These are phyloP conservation scores for Dryadula phaetusa DNA, from an alignment of 2,888 invertebrate genomes.

Conservation along the genomic window DNA sequence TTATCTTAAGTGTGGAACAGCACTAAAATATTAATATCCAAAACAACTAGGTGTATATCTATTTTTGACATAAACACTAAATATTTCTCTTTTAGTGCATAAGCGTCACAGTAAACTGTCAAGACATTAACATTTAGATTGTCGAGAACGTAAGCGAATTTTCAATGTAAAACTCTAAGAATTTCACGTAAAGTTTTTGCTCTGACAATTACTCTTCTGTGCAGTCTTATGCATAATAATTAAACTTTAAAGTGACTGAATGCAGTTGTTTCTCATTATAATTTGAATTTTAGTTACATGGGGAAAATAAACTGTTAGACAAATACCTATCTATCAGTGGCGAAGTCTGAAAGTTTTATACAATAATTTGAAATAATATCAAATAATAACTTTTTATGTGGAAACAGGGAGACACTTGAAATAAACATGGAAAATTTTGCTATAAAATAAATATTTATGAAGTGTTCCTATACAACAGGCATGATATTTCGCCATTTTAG, in stretches of 20 bases:
- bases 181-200: conserved; percentile 38
- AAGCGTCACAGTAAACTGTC: conserved; percentile 44
- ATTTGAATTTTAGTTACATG: neutral
- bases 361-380: no score
- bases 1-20: no score
- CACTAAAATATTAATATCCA: neutral
- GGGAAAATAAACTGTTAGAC: no score
- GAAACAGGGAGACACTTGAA: no score
- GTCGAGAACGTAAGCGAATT: conserved; percentile 45
- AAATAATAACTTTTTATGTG: no score
- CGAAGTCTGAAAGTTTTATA: no score
- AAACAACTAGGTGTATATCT: neutral
- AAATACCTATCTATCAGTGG: no score
- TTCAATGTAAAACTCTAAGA: conserved; percentile 43
- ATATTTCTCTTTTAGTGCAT: conserved; percentile 53
- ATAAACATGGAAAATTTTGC: no score
- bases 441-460: no score
- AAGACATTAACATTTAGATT: conserved; percentile 50
- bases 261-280: conserved; percentile 18
- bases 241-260: conserved; percentile 28
- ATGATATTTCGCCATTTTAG: no score
- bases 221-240: conserved; percentile 35
- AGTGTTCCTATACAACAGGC: no score
- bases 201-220: conserved; percentile 32
- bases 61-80: conserved; percentile 22